Evolutionary conservation across 2,888 invertebrate genomes (phyloP).

Genomic region (Diadromus collaris): DNA sequence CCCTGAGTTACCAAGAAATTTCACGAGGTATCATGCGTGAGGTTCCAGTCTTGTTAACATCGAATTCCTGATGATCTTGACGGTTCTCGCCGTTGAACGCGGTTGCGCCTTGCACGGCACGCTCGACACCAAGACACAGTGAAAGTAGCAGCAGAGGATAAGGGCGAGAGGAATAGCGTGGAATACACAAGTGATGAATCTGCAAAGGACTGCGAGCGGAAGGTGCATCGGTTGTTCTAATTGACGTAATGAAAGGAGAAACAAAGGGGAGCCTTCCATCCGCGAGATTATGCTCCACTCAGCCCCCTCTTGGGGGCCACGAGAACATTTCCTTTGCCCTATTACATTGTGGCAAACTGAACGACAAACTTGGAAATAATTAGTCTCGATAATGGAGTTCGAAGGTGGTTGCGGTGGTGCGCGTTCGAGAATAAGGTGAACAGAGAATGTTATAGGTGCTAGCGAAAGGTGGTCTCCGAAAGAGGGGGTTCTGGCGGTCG

Average conservation of each 20-base stretch:
- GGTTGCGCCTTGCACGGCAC: not conserved
- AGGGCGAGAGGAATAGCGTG: slow-evolving; percentile 8
- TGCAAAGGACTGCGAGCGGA: not conserved
- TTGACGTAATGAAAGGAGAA: slow-evolving; percentile 74
- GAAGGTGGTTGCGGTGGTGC: slow-evolving; percentile 58
- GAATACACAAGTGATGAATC: slow-evolving; percentile 16
- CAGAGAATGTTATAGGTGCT: slow-evolving; percentile 17
- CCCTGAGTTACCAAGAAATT: not conserved
- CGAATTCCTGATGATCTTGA: slow-evolving; percentile 28
- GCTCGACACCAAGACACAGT: slow-evolving; percentile 1
- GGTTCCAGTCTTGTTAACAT: slow-evolving; percentile 15
- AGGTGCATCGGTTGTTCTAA: slow-evolving; percentile 71
- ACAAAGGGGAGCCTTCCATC: slow-evolving; percentile 59
- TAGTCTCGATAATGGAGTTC: slow-evolving; percentile 78
- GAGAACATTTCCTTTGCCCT: slow-evolving; percentile 73
- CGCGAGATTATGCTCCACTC: slow-evolving; percentile 54
- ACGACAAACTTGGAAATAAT: slow-evolving; percentile 78
- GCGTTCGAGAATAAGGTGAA: slow-evolving; percentile 20
- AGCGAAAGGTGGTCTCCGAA: slow-evolving; percentile 45
- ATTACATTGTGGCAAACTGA: slow-evolving; percentile 77
- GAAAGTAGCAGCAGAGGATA: not conserved
- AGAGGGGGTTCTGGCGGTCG: slow-evolving; percentile 21
- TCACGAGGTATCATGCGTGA: not conserved
- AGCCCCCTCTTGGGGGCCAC: slow-evolving; percentile 51
- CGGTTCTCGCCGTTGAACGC: not conserved